These are phyloP conservation scores for Columba guinea DNA, from an alignment of 2,797 vertebrate genomes.

Conservation along the genomic window DNA sequence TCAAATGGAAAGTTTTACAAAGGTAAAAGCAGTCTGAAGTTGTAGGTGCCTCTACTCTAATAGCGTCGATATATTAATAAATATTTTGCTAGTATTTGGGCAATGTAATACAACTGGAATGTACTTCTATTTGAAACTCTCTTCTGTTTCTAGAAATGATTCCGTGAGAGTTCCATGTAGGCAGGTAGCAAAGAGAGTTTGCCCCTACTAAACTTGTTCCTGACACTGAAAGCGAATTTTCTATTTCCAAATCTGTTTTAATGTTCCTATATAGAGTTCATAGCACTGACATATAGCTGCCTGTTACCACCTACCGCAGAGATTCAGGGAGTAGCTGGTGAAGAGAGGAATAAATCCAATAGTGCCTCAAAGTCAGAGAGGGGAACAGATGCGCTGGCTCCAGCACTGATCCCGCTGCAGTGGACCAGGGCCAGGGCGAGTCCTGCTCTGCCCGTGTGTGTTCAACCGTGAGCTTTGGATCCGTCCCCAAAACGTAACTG, in stretches of 20 bases:
- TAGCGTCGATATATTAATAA: not conserved
- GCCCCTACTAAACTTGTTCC: not conserved
- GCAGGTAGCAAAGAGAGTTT: not conserved
- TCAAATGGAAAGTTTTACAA: not conserved
- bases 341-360: not conserved
- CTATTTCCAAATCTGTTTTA: not conserved
- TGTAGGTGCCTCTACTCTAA: not conserved
- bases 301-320: not conserved
- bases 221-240: not conserved
- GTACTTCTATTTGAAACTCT: not conserved
- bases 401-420: not conserved
- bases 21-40: not conserved
- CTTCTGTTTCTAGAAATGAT: not conserved
- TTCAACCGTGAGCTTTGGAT: not conserved
- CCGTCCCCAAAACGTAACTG: not conserved
- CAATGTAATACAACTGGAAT: not conserved
- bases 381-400: slow-evolving; percentile 45
- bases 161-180: not conserved
- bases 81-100: not conserved
- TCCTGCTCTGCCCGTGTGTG: not conserved
- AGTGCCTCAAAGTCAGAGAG: not conserved
- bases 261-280: accelerated
- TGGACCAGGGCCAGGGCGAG: not conserved
- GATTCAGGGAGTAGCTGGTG: not conserved
- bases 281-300: not conserved